Evolutionary conservation across 92 coral and sea anemone species (phyloP).

Genomic region (Epizoanthus scotinus): DNA sequence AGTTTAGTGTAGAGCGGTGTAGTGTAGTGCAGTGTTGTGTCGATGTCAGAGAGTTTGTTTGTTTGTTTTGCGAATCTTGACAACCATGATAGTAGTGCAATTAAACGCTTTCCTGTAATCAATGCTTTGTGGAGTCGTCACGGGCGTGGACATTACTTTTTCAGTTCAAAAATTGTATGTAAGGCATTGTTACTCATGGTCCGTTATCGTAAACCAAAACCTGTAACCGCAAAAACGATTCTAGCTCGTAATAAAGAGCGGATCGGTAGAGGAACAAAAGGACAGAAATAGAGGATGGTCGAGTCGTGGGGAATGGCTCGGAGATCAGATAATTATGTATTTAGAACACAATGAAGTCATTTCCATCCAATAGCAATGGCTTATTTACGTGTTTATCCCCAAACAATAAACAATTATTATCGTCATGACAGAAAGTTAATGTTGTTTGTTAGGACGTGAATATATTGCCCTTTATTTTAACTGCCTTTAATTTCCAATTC

Average conservation of each 20-base stretch:
- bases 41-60: no score
- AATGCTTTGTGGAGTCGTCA: no score
- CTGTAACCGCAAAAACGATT: neutral
- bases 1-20: no score
- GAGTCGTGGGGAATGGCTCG: slow-evolving; percentile 20
- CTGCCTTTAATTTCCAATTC: neutral
- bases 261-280: neutral
- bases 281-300: slow-evolving; percentile 19
- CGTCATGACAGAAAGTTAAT: neutral
- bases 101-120: no score
- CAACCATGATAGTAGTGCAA: no score
- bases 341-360: slow-evolving; percentile 12
- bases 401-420: neutral
- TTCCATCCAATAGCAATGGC: slow-evolving; percentile 24
- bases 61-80: no score
- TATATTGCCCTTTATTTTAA: neutral
- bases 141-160: no score
- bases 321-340: slow-evolving; percentile 36
- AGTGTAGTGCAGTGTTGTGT: no score
- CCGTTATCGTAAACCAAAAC: no score
- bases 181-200: no score
- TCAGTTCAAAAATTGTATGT: no score
- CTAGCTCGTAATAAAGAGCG: neutral
- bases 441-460: neutral
- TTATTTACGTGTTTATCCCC: neutral